Percentiles rank a stretch among this genome's conserved stretches.
These are phyloP conservation scores for Aurelia sp. DNA, from an alignment of 30 jellyfish, hydroid and myxozoan genomes.

Conservation along the genomic window DNA sequence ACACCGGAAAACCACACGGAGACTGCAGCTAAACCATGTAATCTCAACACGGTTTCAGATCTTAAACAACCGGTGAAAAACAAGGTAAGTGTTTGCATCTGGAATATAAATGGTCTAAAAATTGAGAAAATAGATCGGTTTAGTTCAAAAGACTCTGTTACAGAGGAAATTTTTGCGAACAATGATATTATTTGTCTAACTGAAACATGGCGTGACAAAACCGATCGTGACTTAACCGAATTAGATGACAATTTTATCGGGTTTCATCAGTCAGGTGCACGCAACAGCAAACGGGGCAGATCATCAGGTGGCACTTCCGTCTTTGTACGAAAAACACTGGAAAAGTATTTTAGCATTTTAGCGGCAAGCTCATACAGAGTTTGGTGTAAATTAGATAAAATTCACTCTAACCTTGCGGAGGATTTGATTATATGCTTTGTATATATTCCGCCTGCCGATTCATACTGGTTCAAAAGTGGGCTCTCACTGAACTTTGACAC, in stretches of 20 bases:
- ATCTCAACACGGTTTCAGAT: background rate
- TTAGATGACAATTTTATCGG: slow-evolving; percentile 15
- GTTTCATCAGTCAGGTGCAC: slow-evolving; percentile 29
- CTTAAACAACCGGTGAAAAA: background rate
- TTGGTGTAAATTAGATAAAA: slow-evolving; percentile 32
- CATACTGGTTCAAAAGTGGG: slow-evolving; percentile 29
- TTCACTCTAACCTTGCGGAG: background rate
- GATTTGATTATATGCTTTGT: slow-evolving; percentile 38
- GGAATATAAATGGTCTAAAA: slow-evolving; percentile 12
- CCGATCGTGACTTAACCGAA: background rate
- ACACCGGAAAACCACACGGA: no score
- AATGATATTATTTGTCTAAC: slow-evolving; percentile 41
- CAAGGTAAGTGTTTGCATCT: background rate
- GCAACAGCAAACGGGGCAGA: slow-evolving; percentile 24
- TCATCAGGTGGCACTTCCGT: slow-evolving; percentile 57
- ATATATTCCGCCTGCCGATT: slow-evolving; percentile 41
- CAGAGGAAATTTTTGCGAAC: background rate
- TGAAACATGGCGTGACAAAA: slow-evolving; percentile 53
- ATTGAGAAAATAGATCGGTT: background rate
- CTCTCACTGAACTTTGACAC: slow-evolving; percentile 26
- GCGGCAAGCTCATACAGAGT: slow-evolving; percentile 17
- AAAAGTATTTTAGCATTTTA: slow-evolving; percentile 4
- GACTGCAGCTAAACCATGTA: no score
- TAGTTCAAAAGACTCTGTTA: slow-evolving; percentile 18
- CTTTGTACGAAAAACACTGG: slow-evolving; percentile 18